These are phyloP conservation scores for Acleris holmiana DNA, from an alignment of 2,888 invertebrate species.

Conservation along the genomic window DNA sequence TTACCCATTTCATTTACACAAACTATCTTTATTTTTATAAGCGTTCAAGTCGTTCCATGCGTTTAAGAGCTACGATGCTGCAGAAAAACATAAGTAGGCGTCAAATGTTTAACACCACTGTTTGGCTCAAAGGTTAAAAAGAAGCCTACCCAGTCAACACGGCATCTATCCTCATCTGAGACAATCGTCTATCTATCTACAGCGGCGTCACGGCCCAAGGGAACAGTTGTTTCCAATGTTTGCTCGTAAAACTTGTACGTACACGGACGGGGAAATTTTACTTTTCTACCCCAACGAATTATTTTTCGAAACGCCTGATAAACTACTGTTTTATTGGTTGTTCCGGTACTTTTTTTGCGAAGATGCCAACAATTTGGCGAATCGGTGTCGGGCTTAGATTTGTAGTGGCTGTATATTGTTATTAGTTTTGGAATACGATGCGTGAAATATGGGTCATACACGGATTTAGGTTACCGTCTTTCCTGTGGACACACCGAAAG, in stretches of 20 bases:
- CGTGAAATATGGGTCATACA: no score
- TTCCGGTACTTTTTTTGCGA: slow-evolving; percentile 37
- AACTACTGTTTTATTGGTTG: slow-evolving; percentile 42
- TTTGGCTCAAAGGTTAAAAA: no score
- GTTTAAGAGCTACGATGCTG: no score
- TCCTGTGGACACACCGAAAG: no score
- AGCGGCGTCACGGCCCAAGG: slow-evolving; percentile 56
- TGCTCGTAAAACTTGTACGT: slow-evolving; percentile 62
- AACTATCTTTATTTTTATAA: no score
- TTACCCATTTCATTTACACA: no score
- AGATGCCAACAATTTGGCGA: slow-evolving; percentile 25
- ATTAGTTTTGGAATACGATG: background rate
- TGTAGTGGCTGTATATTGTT: slow-evolving; percentile 11
- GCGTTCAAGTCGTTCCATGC: no score
- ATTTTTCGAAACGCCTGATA: slow-evolving; percentile 42
- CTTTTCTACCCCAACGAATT: slow-evolving; percentile 43
- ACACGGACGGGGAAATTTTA: slow-evolving; percentile 44
- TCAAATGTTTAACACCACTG: no score
- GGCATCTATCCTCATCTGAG: slow-evolving; percentile 47
- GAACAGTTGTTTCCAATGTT: slow-evolving; percentile 65
- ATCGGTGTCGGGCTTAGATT: slow-evolving; percentile 21
- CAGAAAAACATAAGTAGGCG: no score
- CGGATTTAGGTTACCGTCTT: no score
- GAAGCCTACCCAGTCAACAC: slow-evolving; percentile 28
- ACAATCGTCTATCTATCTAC: slow-evolving; percentile 54